phyloP scores from a whole-genome alignment of 1,140 invertebrate species.

The Aporrectodea caliginosa region DNA sequence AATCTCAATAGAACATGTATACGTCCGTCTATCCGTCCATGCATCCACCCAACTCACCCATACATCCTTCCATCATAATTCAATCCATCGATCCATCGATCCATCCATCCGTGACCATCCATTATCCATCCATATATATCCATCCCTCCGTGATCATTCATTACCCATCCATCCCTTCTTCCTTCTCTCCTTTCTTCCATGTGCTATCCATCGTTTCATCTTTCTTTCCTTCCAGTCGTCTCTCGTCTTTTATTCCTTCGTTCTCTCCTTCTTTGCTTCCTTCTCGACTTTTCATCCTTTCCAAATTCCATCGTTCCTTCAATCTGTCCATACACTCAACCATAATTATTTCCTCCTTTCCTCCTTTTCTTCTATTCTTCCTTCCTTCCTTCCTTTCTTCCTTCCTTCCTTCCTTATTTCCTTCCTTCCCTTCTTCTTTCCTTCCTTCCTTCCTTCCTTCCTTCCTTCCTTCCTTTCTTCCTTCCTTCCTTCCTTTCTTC shows the following conservation, averaged over 20 bases:
- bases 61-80: no score
- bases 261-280: neutral
- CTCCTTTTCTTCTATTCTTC: neutral
- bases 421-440: neutral
- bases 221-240: neutral
- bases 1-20: no score
- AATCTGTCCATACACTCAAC: no score
- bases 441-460: conserved; percentile 1
- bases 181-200: neutral
- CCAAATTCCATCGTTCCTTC: neutral
- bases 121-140: neutral
- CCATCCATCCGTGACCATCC: neutral
- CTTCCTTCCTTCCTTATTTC: neutral
- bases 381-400: neutral
- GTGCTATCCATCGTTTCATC: neutral
- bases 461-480: neutral
- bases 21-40: no score
- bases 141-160: neutral
- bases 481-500: neutral
- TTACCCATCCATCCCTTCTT: neutral
- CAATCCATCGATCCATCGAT: neutral
- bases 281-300: no score
- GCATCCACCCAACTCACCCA: no score
- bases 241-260: neutral
- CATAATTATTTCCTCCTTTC: no score